Base-by-base conservation (phyloP, 2,888 invertebrate genomes). In the Torymus auratus region DNA sequence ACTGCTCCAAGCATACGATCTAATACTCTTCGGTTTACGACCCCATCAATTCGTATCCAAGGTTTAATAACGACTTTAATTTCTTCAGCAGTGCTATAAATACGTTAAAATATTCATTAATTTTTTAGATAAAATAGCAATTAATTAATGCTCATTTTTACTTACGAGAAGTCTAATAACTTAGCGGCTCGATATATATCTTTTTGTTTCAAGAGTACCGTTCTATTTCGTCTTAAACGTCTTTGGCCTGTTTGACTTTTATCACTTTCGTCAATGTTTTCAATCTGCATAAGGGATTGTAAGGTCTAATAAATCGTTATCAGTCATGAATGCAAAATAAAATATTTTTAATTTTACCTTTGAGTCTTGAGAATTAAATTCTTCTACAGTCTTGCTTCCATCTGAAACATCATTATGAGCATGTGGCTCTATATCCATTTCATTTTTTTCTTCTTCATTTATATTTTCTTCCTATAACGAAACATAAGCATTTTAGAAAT, bases 1-100 rank as follows among this genome's bases (percentile, higher is more conserved):
- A 96, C 89, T 12, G 94, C 92, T 65, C 94, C 93, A 77, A 96
- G 86, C 93, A 95, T 94, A 78, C 94, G 93, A 85, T 94, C 94
- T 52, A 96, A 91, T 3, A 94, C 93, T 20, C 93, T 91, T 13
- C 93, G 91, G 90, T 96, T 96, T 12, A 96, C 87, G 0, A 93
- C 92, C 2, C 96, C 96, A 89, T 96, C 95, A 1, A 96, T 93
- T 82, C 94, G 93, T 76, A 95, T 93, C 96, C 96, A 96, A 0
- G 96, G 95, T 80, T 93, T 92, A 70, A 94, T 90, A 10, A 91
- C 89, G 2, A 93, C 91, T 72, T 88, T 88, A 50, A 89, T 87
- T 78, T 89, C 88, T 83, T 90, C 89, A 4, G 88, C 87, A 23
- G 87, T 87, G 20, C 91, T 91, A 70, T 72, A 87, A 86, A 70